Percentiles rank a stretch among this genome's conserved stretches.
These are phyloP conservation scores for Dolichomitus sp. DNA, from an alignment of 2,888 invertebrate species.

Conservation along the genomic window DNA sequence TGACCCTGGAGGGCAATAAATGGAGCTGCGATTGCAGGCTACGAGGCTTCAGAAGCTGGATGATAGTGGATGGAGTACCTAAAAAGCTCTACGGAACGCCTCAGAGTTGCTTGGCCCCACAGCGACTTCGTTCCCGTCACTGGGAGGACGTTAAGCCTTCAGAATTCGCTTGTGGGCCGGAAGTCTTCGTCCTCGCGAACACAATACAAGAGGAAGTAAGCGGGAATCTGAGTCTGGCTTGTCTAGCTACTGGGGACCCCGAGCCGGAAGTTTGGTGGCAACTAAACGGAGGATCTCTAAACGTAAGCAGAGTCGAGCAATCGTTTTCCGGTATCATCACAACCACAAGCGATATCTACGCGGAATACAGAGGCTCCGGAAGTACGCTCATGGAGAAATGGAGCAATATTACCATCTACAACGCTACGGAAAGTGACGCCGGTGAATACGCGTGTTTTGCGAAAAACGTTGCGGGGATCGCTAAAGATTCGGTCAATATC, in stretches of 20 bases:
- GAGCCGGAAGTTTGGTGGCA: constrained; percentile 94
- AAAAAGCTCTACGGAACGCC: constrained; percentile 93
- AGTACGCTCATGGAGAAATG: constrained; percentile 87
- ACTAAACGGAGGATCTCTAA: constrained; percentile 91
- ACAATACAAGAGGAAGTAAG: constrained; percentile 92
- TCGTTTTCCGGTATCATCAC: constrained; percentile 65
- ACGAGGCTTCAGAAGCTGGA: constrained; percentile 94
- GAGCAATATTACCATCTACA: constrained; percentile 94
- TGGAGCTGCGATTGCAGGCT: constrained; percentile 97
- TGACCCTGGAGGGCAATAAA: constrained; percentile 94
- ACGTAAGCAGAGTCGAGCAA: constrained; percentile 79
- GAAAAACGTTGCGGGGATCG: constrained; percentile 88
- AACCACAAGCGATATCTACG: constrained; percentile 77
- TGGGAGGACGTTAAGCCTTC: constrained; percentile 93
- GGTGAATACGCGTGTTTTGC: constrained; percentile 95
- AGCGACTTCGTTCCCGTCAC: constrained; percentile 89
- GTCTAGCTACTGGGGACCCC: constrained; percentile 94
- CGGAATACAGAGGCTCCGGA: constrained; percentile 73
- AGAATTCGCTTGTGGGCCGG: constrained; percentile 94
- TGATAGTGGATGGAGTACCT: constrained; percentile 87
- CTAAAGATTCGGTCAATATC: constrained; percentile 88
- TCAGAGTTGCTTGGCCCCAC: constrained; percentile 91
- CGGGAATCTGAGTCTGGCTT: constrained; percentile 93
- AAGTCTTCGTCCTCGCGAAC: constrained; percentile 87
- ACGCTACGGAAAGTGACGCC: constrained; percentile 93